A percentile compares a stretch with the other conserved stretches of the same genome.
phyloP scores from a whole-genome alignment of 2,888 invertebrate genomes.

The Eupithecia pulchellata region DNA sequence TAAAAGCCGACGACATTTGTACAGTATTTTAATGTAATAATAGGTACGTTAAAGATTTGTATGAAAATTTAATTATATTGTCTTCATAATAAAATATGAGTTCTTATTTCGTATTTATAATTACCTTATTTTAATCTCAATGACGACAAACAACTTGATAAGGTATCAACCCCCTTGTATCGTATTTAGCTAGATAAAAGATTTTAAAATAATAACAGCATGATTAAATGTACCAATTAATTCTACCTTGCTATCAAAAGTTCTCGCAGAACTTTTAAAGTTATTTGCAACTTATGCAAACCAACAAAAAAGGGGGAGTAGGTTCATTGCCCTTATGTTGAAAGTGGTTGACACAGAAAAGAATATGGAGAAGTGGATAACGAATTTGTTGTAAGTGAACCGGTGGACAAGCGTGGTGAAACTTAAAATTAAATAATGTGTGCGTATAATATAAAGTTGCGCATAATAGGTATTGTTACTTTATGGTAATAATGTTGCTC shows the following conservation, averaged over 20 bases:
- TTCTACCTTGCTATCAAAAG: not conserved
- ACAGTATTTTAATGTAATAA: slow-evolving; percentile 92
- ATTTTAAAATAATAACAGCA: not conserved
- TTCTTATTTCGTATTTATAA: slow-evolving; percentile 54
- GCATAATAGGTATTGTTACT: too few relatives aligned
- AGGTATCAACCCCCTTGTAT: slow-evolving; percentile 28
- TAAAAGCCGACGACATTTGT: slow-evolving; percentile 80
- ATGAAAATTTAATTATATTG: slow-evolving; percentile 90
- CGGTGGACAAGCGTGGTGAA: not conserved
- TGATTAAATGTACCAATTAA: slow-evolving; percentile 5
- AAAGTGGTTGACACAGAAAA: slow-evolving; percentile 6
- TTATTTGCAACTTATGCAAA: not conserved
- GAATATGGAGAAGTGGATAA: not conserved
- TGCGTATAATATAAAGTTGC: not conserved
- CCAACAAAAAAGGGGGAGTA: not conserved
- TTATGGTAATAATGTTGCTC: not conserved
- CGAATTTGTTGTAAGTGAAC: not conserved
- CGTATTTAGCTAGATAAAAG: not conserved
- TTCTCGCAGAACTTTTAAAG: not conserved
- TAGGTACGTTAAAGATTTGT: slow-evolving; percentile 90
- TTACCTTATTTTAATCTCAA: slow-evolving; percentile 17
- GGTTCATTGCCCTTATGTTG: slow-evolving; percentile 1
- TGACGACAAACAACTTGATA: slow-evolving; percentile 18
- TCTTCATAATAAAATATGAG: slow-evolving; percentile 78
- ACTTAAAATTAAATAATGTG: not conserved